phyloP scores from a whole-genome alignment of 2,797 vertebrate genomes.

The Psittacula derbiana region DNA sequence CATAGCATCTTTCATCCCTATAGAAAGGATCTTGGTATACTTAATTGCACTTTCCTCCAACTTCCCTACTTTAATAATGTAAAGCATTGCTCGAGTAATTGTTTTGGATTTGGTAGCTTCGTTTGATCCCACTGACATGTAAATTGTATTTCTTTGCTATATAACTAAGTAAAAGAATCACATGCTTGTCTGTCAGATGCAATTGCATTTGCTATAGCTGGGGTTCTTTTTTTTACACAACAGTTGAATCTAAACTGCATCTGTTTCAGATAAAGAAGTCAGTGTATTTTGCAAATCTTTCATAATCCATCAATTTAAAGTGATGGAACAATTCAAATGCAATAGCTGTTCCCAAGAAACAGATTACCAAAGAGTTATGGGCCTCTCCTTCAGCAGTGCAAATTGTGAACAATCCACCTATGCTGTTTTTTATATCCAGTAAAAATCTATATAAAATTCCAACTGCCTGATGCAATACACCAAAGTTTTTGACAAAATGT shows the following conservation, averaged over 20 bases:
- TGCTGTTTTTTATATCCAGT: slow-evolving; percentile 22
- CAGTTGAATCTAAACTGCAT: slow-evolving; percentile 10
- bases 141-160: slow-evolving; percentile 6
- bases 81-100: background rate
- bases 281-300: background rate
- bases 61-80: background rate
- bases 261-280: background rate
- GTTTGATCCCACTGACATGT: background rate
- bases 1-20: background rate
- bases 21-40: background rate
- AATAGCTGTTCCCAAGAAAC: background rate
- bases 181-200: background rate
- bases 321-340: background rate
- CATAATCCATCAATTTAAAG: background rate
- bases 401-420: background rate
- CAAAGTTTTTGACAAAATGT: background rate
- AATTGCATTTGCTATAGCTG: background rate
- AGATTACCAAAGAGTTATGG: background rate
- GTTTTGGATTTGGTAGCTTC: background rate
- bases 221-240: background rate
- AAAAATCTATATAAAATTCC: slow-evolving; percentile 33
- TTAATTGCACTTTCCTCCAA: background rate
- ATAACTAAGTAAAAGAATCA: background rate
- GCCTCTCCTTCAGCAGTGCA: background rate
- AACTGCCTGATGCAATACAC: slow-evolving; percentile 23